Base-by-base conservation (phyloP, 2,888 invertebrate genomes). In the Volucella bombylans region DNA sequence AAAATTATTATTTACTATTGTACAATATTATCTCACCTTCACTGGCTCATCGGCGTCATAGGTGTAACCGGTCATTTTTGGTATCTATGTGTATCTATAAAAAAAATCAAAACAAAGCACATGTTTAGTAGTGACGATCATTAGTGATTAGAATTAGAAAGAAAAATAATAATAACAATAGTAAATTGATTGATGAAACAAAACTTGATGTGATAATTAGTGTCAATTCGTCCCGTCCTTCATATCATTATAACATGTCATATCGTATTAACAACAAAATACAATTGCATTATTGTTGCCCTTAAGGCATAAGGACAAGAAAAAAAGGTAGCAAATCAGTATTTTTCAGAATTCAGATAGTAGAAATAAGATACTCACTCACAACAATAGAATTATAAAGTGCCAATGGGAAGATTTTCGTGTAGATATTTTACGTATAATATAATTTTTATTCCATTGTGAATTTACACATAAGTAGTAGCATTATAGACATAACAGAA, bases 21-120 rank as follows among this genome's bases (percentile, higher is more conserved):
- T 43, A 23, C 18, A 23, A 23, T 68, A 72, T 45, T 72, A 52
- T 72, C 81, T 85, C 62, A 85, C 85, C 85, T 85, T 85, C 85
- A 85, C 85, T 81, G 85, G 85, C 85, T 85, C 85, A 81, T 85
- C 85, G 72, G 85, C 85, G 47, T 85, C 85, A 67, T 85, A 85
- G 57, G 71, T 76, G 85, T 85, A 85, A 72, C 85, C 85, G 67
- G 85, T 85, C 85, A 85, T 85, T 85, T 85, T 85, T 81, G 71
- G 81, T 81, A 76, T 76, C 41, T 85, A 76, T 61, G 65, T 80
- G 61, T 77, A 69, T 85, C 76, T 81, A 72, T 45, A 85, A 76
- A 47, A 39, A 61, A 61, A 76, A 18, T 38, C 52, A 52, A 65
- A 72, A 57, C 11, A 57, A 68, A 76, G 12, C 47, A 74, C 31